Conservation (phyloP, 2,113 vertebrate genomes). For the Aldabrachelys gigantea region DNA sequence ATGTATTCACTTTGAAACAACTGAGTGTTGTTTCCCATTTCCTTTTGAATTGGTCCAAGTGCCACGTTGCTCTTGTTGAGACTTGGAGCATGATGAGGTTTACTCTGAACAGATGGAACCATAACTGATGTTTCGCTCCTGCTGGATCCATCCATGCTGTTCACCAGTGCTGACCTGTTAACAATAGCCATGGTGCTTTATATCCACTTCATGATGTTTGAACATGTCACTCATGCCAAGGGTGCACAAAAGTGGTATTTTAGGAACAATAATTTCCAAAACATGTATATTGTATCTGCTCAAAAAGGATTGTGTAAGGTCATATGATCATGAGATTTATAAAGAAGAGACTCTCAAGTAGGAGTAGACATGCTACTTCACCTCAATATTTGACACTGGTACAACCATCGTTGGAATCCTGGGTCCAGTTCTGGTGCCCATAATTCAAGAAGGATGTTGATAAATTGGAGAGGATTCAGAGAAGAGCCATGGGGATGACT, state of each 20-base stretch:
- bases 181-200: background rate
- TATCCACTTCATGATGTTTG: background rate
- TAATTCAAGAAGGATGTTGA: background rate
- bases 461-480: background rate
- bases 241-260: background rate
- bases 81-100: accelerated
- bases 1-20: accelerated
- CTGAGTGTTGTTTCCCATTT: accelerated
- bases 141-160: background rate
- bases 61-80: accelerated
- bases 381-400: background rate
- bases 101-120: background rate
- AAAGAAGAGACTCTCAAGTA: background rate
- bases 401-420: background rate
- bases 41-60: accelerated
- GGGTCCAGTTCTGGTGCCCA: background rate
- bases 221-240: background rate
- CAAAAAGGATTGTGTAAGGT: accelerated
- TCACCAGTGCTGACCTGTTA: background rate
- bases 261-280: background rate
- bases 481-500: background rate
- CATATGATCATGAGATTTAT: accelerated
- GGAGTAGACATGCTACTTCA: background rate
- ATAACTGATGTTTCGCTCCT: background rate
- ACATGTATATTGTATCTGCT: background rate